Evolutionary conservation across 2,797 vertebrate genomes (phyloP), one percentile per base, ranked within the genome.

Genomic region (Muraenolepis orangiensis): DNA sequence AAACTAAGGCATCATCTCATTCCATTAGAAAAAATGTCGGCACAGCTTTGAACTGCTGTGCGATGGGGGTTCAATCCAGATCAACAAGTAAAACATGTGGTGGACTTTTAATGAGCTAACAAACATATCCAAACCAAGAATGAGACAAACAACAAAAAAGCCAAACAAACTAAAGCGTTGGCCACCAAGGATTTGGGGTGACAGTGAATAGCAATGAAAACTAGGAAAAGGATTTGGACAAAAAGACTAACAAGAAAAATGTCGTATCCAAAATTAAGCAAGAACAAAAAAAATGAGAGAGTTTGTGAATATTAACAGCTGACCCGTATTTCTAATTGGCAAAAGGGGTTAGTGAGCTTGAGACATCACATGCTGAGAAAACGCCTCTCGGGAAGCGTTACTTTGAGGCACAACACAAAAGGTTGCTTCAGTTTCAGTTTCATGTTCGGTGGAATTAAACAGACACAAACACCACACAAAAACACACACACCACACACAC

Each of bases 341-440:
- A 7, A 34, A 34, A 6, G 20, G 51, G 51, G 18, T 51, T 18
- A 51, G 51, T n/a, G 64, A 66, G 29, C 64, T 30, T 5, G 14
- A 29, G 23, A 91, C 96, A n/a, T 98, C 97, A 97, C 96, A 96
- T 98, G 87, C 74, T 84, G 71, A 82, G 75, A 90, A 90, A 87
- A 31, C 0, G 87, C 87, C 84, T 92, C 94, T 96, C 91, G 85
- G 94, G 87, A 93, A 82, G 95, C 95, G 92, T n/a, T n/a, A n/a
- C n/a, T 92, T 90, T 85, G 82, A 89, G n/a, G 87, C 83, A 89
- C 93, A 82, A 93, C 90, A 94, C 85, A 80, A 75, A 87, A 93
- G 84, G 70, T n/a, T 36, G 68, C 86, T 90, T 79, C 91, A 23
- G 82, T 79, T 84, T 85, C 67, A 86, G 70, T 80, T 78, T n/a